These are phyloP conservation scores for Gymnorhina tibicen DNA, from an alignment of 2,113 vertebrate genomes.

Conservation along the genomic window DNA sequence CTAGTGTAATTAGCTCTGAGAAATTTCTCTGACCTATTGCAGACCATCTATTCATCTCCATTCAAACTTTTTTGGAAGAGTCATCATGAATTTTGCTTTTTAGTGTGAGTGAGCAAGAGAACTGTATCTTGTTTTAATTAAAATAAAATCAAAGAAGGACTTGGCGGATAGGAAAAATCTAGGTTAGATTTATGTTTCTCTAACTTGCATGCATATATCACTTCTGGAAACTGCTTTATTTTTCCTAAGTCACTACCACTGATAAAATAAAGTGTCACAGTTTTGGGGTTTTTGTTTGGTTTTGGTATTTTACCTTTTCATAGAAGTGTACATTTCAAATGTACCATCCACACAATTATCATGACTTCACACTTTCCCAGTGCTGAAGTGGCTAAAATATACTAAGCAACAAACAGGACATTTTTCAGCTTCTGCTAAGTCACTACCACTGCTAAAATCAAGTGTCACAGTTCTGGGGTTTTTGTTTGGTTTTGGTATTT, in stretches of 20 bases:
- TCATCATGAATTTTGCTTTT: not conserved
- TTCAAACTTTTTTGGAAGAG: not conserved
- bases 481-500: not conserved
- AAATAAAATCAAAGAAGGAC: not conserved
- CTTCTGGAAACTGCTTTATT: not conserved
- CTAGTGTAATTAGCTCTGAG: not conserved
- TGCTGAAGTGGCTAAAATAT: not conserved
- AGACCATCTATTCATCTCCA: not conserved
- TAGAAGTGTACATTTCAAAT: not conserved
- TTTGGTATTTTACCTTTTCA: not conserved
- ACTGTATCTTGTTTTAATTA: not conserved
- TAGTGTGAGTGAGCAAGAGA: not conserved
- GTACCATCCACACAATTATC: not conserved
- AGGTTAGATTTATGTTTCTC: not conserved
- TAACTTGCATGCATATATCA: not conserved
- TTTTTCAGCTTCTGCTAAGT: no score
- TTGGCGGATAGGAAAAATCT: not conserved
- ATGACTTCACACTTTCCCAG: not conserved
- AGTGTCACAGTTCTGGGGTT: not conserved
- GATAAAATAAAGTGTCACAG: not conserved
- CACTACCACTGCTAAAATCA: not conserved
- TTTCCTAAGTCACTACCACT: not conserved
- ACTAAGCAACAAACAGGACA: not conserved
- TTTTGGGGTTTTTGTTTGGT: not conserved
- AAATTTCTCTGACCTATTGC: not conserved